Evolutionary conservation across 2,113 vertebrate genomes (phyloP), one percentile per base, ranked within the genome.

Genomic region (Esox niger): DNA sequence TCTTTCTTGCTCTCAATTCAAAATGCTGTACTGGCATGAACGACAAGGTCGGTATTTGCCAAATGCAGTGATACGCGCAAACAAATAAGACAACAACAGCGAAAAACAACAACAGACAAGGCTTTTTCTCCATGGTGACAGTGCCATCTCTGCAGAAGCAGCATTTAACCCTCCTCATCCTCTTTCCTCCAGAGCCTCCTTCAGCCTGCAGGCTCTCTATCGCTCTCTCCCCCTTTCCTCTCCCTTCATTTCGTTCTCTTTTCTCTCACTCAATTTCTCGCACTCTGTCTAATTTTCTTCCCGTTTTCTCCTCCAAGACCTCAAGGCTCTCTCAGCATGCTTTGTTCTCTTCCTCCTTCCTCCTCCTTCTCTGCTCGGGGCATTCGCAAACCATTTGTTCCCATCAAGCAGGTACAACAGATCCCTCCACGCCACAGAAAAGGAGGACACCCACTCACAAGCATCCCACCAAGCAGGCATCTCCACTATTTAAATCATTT

Each of bases 361-460:
- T 25, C 0, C 47, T 25, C 38, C 13, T 23, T 80, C 33, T 55
- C 57, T 47, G 13, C 11, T 73, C 54, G 55, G 73, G 71, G 74
- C 74, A 21, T 49, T 49, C 17, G 21, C 47, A 20, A 74, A 75
- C 78, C 64, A 75, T 83, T 52, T 52, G 47, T 52, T 52, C 17
- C 47, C n/a, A 52, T 52, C 47, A n/a, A 15, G 20, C 47, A 52
- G 47, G 47, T 52, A 52, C n/a, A 52, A 52, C 38, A 43, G 38
- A 43, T 43, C 38, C n/a, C n/a, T n/a, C n/a, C 38, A 43, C 38
- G 17, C 11, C n/a, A 52, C 47, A 52, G 20, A 2, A 6, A 21
- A 23, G 2, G 47, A 52, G 7, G 21, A 52, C 47, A 52, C 47
- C 47, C 47, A 52, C 47, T 21, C 15, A 52, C 47, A 52, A 6